phyloP scores from a whole-genome alignment of 2,113 vertebrate genomes.

The Gadus macrocephalus region DNA sequence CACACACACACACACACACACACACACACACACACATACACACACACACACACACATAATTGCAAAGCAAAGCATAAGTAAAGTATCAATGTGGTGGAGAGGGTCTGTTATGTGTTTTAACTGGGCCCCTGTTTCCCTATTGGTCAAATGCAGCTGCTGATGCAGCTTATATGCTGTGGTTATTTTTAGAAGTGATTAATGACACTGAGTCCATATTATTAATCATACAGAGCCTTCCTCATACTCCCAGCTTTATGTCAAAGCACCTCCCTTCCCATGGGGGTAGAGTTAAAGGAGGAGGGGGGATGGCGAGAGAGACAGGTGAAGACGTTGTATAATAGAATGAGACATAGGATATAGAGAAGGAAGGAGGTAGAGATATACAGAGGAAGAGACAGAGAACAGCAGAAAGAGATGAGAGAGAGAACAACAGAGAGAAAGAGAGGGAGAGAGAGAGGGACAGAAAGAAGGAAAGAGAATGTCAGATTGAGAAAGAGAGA shows the following conservation, averaged over 20 bases:
- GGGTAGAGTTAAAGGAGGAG: not conserved
- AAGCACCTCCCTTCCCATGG: slow-evolving; percentile 26
- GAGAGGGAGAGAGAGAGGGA: not conserved
- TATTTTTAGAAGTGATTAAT: slow-evolving; percentile 73
- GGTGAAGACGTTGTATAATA: not conserved
- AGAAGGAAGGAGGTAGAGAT: not conserved
- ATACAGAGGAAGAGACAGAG: slow-evolving; percentile 2
- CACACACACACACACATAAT: slow-evolving; percentile 2
- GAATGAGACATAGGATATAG: not conserved
- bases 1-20: slow-evolving; percentile 22
- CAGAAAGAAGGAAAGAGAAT: too few relatives aligned
- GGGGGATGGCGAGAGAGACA: slow-evolving; percentile 3
- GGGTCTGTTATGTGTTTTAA: slow-evolving; percentile 3
- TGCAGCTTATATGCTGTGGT: slow-evolving; percentile 33
- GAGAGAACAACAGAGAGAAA: slow-evolving; percentile 6
- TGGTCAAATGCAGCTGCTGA: slow-evolving; percentile 40
- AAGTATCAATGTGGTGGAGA: slow-evolving; percentile 35
- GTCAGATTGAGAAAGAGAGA: too few relatives aligned
- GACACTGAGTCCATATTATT: slow-evolving; percentile 47
- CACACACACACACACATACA: slow-evolving; percentile 14
- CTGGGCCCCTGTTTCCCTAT: not conserved
- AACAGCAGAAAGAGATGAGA: slow-evolving; percentile 10
- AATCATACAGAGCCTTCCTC: slow-evolving; percentile 53
- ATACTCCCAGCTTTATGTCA: slow-evolving; percentile 35
- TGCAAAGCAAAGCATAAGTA: slow-evolving; percentile 25